Percentiles rank a stretch among this genome's conserved stretches.
Conservation (phyloP, 2,113 vertebrate genomes). For the Perccottus glenii region DNA sequence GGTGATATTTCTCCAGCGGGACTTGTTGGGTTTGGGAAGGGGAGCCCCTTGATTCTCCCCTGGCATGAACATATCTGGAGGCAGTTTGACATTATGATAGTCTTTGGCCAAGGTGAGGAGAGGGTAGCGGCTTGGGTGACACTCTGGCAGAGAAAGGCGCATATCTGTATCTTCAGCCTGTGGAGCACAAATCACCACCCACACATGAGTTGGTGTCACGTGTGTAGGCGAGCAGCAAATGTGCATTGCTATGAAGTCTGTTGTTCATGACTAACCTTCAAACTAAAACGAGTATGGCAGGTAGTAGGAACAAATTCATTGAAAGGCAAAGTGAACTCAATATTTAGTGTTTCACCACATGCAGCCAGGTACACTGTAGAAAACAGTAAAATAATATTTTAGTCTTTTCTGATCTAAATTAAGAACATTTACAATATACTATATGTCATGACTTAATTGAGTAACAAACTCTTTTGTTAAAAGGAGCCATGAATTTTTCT, state of each 20-base stretch:
- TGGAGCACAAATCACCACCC: conserved; percentile 6
- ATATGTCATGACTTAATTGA: conserved; percentile 32
- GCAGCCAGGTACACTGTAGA: conserved; percentile 94
- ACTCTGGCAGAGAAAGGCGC: conserved; percentile 93
- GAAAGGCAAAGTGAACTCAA: conserved; percentile 96
- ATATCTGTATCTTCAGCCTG: conserved; percentile 97
- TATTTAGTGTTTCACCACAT: conserved; percentile 95
- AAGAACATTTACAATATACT: conserved; percentile 2
- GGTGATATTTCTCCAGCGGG: conserved; percentile 94
- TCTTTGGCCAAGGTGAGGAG: conserved; percentile 94
- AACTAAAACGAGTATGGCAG: conserved; percentile 90
- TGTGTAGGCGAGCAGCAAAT: not conserved
- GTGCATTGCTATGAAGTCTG: not conserved
- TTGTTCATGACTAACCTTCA: conserved; percentile 81
- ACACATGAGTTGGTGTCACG: not conserved
- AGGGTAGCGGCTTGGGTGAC: conserved; percentile 96
- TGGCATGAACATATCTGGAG: conserved; percentile 84
- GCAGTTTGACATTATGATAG: conserved; percentile 87
- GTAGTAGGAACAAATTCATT: conserved; percentile 93
- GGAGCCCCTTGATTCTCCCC: conserved; percentile 83
- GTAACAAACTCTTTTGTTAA: conserved; percentile 16
- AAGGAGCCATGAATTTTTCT: not conserved
- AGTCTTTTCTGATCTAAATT: conserved; percentile 21
- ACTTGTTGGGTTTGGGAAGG: conserved; percentile 82
- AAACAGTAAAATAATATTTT: conserved; percentile 46